Evolutionary conservation across 2,797 vertebrate genomes (phyloP).

Genomic region (Platyrinchus mystaceus): DNA sequence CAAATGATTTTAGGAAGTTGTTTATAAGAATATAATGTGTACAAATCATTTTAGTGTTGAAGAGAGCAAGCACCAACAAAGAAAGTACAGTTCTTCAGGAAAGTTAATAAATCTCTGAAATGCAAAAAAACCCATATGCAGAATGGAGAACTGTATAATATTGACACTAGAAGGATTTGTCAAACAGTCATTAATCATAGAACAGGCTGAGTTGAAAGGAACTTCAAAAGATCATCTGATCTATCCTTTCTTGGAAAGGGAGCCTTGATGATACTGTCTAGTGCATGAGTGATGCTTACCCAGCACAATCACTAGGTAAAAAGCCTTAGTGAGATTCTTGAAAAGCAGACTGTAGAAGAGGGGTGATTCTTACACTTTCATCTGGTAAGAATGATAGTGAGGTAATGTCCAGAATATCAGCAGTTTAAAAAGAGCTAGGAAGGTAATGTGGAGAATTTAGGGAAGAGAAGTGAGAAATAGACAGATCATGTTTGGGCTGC

Average conservation of each 20-base stretch:
- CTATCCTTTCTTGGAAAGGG: not conserved
- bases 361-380: not conserved
- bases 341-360: not conserved
- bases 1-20: not conserved
- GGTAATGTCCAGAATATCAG: not conserved
- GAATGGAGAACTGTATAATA: not conserved
- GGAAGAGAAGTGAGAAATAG: not conserved
- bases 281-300: not conserved
- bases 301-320: not conserved
- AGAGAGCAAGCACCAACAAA: not conserved
- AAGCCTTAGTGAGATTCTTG: not conserved
- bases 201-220: not conserved
- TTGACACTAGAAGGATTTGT: not conserved
- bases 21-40: not conserved
- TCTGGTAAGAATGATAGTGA: not conserved
- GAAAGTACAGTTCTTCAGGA: not conserved
- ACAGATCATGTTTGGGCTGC: not conserved
- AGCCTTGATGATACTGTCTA: not conserved
- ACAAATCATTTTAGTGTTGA: not conserved
- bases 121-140: not conserved
- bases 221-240: not conserved
- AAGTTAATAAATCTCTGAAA: not conserved
- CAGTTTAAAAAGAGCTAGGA: not conserved
- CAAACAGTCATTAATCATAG: not conserved
- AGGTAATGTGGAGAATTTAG: not conserved